Percentiles rank a stretch among this genome's conserved stretches.
phyloP scores from a whole-genome alignment of 2,797 vertebrate genomes.

The Otus scops region DNA sequence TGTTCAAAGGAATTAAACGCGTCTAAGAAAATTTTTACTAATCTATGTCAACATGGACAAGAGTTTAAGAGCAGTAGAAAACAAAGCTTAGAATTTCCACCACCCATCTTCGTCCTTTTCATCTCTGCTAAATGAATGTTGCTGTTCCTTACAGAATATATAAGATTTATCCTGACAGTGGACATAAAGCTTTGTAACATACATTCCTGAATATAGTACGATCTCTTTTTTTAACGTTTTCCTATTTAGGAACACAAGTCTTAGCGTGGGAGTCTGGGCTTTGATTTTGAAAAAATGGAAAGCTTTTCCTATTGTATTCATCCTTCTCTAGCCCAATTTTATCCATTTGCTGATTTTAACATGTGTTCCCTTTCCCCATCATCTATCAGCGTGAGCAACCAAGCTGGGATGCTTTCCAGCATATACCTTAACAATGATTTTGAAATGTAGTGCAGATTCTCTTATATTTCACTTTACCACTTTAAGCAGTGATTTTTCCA shows the following conservation, averaged over 20 bases:
- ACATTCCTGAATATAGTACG: neutral
- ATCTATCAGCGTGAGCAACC: neutral
- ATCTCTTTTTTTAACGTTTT: neutral
- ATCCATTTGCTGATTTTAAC: neutral
- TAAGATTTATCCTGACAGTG: neutral
- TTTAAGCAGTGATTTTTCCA: neutral
- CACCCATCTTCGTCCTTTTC: neutral
- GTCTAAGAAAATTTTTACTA: neutral
- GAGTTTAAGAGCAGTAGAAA: neutral
- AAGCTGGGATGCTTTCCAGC: conserved; percentile 23
- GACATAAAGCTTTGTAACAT: neutral
- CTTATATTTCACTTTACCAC: neutral
- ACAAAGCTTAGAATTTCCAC: neutral
- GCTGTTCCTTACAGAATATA: neutral
- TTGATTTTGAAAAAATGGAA: neutral
- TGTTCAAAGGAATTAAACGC: neutral
- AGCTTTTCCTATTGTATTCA: neutral
- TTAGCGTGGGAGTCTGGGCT: neutral
- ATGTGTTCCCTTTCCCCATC: neutral
- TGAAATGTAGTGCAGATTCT: neutral
- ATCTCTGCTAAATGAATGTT: neutral
- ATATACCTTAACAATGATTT: neutral
- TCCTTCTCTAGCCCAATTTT: neutral
- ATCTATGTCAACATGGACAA: neutral
- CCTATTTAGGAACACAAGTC: neutral